Evolutionary conservation across 2,113 vertebrate genomes (phyloP), one percentile per base, ranked within the genome.

Genomic region (Takifugu bimaculatus): DNA sequence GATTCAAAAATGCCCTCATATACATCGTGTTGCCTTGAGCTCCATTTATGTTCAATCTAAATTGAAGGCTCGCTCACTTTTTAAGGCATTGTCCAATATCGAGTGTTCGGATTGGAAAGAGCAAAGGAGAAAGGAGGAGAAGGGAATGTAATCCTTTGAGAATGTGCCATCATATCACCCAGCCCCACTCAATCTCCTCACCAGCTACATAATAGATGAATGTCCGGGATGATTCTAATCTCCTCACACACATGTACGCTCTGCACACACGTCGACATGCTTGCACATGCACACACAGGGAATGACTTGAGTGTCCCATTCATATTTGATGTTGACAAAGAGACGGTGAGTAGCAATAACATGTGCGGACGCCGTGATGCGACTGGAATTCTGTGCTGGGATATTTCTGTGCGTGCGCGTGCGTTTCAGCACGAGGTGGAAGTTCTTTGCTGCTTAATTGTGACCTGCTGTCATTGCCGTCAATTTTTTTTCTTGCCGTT

Each of bases 151-250:
- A 83, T 88, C 84, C 80, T 72, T 79, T 74, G 80, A 81, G 75
- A 80, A 85, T 74, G 77, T 80, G 63, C 79, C 63, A 70, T 87
- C 68, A 62, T 81, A 79, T 85, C 79, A 65, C 66, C 81, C 68
- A 71, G 54, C 75, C 79, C 76, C 67, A 57, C 77, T 85, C 78
- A 80, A 77, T 86, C 74, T 71, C 63, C 58, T 80, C 70, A 72
- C 71, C 61, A 72, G 61, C 62, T 63, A 68, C 72, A 79, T 73
- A 87, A 85, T 76, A 86, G 77, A 88, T 84, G 81, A 88, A 89
- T 83, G 77, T 79, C 78, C 80, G 69, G 61, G 60, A 68, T 65
- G 80, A 89, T 85, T 87, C 75, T 83, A 85, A 81, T 88, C 73
- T 82, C 66, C 78, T 74, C 68, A 29, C 72, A 60, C 56, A 55